Conservation (phyloP, 1,140 invertebrate genomes). For the Caenorhabditis brenneri region DNA sequence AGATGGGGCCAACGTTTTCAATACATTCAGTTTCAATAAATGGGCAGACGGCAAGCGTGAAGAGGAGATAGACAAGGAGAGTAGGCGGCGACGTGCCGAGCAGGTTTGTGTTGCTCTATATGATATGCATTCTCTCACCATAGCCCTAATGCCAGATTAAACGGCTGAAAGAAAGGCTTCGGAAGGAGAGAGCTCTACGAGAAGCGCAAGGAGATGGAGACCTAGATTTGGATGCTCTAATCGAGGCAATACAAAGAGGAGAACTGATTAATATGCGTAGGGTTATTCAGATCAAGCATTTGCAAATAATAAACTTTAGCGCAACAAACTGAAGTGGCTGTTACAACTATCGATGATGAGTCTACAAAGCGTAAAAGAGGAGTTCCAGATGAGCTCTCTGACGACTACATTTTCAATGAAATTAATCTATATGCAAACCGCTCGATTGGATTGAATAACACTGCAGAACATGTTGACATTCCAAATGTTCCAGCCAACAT, state of each 20-base stretch:
- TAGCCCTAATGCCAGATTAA: slow-evolving; percentile 45
- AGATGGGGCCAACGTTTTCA: slow-evolving; percentile 50
- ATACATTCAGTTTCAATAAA: slow-evolving; percentile 50
- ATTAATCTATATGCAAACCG: background rate
- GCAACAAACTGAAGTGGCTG: background rate
- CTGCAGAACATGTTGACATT: background rate
- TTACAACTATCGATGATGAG: background rate
- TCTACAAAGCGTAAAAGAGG: background rate
- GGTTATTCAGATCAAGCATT: background rate
- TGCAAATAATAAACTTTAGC: background rate
- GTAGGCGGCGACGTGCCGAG: slow-evolving; percentile 8
- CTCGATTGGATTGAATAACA: background rate
- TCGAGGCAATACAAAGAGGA: slow-evolving; percentile 48
- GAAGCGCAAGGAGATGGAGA: slow-evolving; percentile 41
- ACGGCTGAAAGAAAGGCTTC: slow-evolving; percentile 47
- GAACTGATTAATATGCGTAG: slow-evolving; percentile 35
- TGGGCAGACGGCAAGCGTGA: slow-evolving; percentile 50
- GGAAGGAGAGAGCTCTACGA: slow-evolving; percentile 38
- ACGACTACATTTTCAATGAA: slow-evolving; percentile 26
- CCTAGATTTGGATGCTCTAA: slow-evolving; percentile 40
- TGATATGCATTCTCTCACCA: background rate
- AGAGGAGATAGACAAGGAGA: slow-evolving; percentile 51
- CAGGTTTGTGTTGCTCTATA: slow-evolving; percentile 37
- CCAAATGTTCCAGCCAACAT: background rate
- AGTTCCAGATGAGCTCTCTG: background rate